phyloP scores from a whole-genome alignment of 2,888 invertebrate genomes.

The Caenorhabditis uteleia region DNA sequence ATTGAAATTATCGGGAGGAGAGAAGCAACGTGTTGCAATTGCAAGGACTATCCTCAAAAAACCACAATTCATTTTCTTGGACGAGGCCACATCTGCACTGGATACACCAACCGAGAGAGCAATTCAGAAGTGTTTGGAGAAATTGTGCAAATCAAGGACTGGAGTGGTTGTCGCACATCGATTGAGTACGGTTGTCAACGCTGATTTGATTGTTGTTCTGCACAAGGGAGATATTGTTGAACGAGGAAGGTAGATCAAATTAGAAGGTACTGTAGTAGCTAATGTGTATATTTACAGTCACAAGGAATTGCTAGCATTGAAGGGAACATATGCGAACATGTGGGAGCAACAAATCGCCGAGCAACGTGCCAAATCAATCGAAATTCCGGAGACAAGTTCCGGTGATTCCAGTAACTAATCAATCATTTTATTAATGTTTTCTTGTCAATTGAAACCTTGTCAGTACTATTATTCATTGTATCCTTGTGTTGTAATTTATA shows the following conservation, averaged over 20 bases:
- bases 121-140: slow-evolving; percentile 75
- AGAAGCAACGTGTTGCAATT: slow-evolving; percentile 95
- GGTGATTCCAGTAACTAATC: too few species aligned
- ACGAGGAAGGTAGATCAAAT: slow-evolving; percentile 78
- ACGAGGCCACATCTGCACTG: slow-evolving; percentile 85
- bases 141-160: slow-evolving; percentile 84
- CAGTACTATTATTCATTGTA: too few species aligned
- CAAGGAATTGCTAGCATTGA: slow-evolving; percentile 77
- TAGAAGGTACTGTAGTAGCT: background rate
- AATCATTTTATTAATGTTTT: too few species aligned
- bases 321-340: slow-evolving; percentile 86
- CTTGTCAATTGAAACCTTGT: too few species aligned
- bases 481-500: too few species aligned
- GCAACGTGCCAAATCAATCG: slow-evolving; percentile 35
- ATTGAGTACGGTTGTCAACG: slow-evolving; percentile 88
- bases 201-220: slow-evolving; percentile 90
- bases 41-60: slow-evolving; percentile 91
- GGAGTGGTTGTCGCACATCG: slow-evolving; percentile 87
- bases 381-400: too few species aligned
- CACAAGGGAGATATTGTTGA: slow-evolving; percentile 90
- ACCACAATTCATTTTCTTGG: slow-evolving; percentile 86
- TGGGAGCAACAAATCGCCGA: slow-evolving; percentile 75
- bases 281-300: slow-evolving; percentile 75
- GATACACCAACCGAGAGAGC: slow-evolving; percentile 93
- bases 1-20: slow-evolving; percentile 90